These are phyloP conservation scores for Aphyosemion australe DNA, from an alignment of 2,113 vertebrate genomes.

Conservation along the genomic window DNA sequence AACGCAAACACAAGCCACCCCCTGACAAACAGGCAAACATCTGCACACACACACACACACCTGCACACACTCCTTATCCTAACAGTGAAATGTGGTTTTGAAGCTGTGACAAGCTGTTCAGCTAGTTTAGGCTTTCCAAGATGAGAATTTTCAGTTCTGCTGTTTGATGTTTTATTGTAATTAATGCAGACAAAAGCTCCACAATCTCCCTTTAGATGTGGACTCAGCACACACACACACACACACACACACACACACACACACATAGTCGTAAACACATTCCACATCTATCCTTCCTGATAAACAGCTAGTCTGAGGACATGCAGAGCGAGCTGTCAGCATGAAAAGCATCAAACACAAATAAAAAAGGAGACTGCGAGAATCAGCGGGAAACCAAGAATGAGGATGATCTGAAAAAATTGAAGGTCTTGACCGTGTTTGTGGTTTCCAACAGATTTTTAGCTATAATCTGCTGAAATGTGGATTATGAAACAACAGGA, in stretches of 20 bases:
- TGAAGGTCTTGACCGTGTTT: neutral
- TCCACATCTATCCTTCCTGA: slow-evolving; percentile 37
- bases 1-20: slow-evolving; percentile 23
- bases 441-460: neutral
- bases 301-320: slow-evolving; percentile 43
- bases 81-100: too few species aligned
- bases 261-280: slow-evolving; percentile 29
- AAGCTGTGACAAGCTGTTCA: too few species aligned
- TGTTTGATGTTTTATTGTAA: too few species aligned
- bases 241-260: slow-evolving; percentile 29
- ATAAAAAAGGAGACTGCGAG: slow-evolving; percentile 7
- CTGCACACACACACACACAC: slow-evolving; percentile 5
- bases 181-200: too few species aligned
- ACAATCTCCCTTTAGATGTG: too few species aligned
- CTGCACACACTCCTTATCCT: neutral
- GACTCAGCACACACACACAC: slow-evolving; percentile 7
- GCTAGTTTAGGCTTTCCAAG: too few species aligned
- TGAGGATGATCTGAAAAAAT: slow-evolving; percentile 1
- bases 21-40: slow-evolving; percentile 7
- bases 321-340: slow-evolving; percentile 25
- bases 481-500: neutral
- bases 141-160: too few species aligned
- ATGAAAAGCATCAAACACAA: slow-evolving; percentile 15
- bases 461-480: neutral
- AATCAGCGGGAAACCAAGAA: slow-evolving; percentile 12